These are phyloP conservation scores for Cladopsammia gracilis DNA, from an alignment of 64 coral and sea anemone genomes.

Conservation along the genomic window DNA sequence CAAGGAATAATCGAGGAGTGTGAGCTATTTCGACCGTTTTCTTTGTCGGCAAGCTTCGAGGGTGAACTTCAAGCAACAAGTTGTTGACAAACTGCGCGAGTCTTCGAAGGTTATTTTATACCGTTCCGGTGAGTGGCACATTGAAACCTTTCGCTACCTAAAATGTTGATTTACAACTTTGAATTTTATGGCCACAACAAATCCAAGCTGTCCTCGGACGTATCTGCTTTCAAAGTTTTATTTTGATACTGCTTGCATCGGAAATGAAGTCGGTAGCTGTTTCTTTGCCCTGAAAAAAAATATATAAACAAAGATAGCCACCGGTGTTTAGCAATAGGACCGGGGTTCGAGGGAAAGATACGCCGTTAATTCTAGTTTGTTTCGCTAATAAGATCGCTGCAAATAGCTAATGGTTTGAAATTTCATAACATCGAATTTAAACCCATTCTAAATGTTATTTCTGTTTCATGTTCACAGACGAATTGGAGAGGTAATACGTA, in stretches of 20 bases:
- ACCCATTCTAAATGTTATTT: not conserved
- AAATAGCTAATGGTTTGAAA: not conserved
- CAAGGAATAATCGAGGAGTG: not conserved
- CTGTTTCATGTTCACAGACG: not conserved
- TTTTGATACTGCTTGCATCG: constrained; percentile 30
- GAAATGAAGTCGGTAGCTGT: constrained; percentile 10
- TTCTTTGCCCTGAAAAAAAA: not conserved
- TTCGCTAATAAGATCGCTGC: not conserved
- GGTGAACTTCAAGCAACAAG: constrained; percentile 51
- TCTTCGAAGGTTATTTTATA: not conserved
- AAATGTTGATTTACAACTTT: not conserved
- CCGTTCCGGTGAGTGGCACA: constrained; percentile 10
- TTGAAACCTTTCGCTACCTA: not conserved
- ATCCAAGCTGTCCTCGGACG: not conserved
- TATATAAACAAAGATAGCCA: constrained; percentile 2
- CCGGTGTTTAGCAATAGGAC: not conserved
- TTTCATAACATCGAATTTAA: constrained; percentile 26
- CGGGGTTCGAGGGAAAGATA: not conserved
- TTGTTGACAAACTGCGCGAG: constrained; percentile 27
- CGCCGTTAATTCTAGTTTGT: not conserved
- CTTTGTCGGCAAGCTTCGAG: not conserved
- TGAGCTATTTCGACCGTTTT: not conserved
- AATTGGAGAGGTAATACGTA: not conserved
- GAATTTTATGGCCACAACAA: not conserved
- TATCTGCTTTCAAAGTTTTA: constrained; percentile 36